Evolutionary conservation across 2,888 invertebrate species (phyloP), one percentile per base, ranked within the genome.

Genomic region (Troides oblongomaculatus): DNA sequence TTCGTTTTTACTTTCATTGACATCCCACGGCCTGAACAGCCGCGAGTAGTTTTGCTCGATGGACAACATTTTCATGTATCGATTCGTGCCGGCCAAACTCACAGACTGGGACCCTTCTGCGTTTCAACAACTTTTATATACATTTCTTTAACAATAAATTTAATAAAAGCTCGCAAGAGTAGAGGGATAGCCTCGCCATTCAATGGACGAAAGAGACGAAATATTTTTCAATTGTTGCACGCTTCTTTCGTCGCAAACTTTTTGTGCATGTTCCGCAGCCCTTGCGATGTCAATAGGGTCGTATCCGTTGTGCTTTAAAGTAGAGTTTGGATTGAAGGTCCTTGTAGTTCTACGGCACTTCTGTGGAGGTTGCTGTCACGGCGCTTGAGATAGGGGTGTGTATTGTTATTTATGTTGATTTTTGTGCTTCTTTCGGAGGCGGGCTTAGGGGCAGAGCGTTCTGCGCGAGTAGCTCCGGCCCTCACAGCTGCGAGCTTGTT

Each of bases 11-110:
- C 75, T 82, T 64, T 86, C 89, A 87, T 88, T 90, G 73, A 88
- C 87, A 82, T 94, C 94, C 94, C 94, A 94, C 69, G 94, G 94
- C 76, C 94, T 92, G 78, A 94, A 94, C 25, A 94, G 86, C 77
- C 94, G 91, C 60, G 94, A 93, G 73, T 87, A 90, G 78, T 80
- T 89, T 77, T 85, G 86, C 69, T 86, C 85, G 64, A 80, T 81
- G 72, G 89, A 89, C 76, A 86, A 79, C 92, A 92, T 92, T 79
- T 79, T 84, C 70, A 66, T 72, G 71, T 73, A 77, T 82, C 79
- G 79, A 80, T 74, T 81, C 87, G 82, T 89, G 77, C 82, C 82
- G 85, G 81, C 77, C 75, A 77, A 78, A 82, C 79, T 81, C 80
- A 81, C 79, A 74, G 81, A 92, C 91, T 92, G 90, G 79, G 86